A percentile compares a stretch with the other conserved stretches of the same genome.
phyloP scores from a whole-genome alignment of 2,113 vertebrate species.

The Amblyopsis rosae region DNA sequence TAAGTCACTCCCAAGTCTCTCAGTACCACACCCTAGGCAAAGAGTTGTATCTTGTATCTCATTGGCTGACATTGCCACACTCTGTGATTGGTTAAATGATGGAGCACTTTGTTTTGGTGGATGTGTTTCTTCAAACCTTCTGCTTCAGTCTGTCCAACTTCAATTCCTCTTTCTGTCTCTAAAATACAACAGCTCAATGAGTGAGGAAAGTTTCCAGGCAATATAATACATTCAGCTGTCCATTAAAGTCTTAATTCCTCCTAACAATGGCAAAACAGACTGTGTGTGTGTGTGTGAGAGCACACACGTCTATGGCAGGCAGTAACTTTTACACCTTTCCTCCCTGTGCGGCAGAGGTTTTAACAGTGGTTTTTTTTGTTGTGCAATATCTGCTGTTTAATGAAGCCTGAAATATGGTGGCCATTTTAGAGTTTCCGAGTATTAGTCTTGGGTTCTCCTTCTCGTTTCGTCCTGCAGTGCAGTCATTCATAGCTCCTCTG shows the following conservation, averaged over 20 bases:
- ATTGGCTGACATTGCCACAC: slow-evolving; percentile 22
- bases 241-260: slow-evolving; percentile 38
- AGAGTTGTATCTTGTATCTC: slow-evolving; percentile 13
- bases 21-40: slow-evolving; percentile 29
- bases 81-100: slow-evolving; percentile 3
- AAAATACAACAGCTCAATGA: background rate
- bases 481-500: slow-evolving; percentile 19
- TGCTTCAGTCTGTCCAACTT: background rate
- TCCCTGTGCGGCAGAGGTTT: slow-evolving; percentile 47
- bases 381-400: slow-evolving; percentile 57
- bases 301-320: slow-evolving; percentile 34
- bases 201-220: slow-evolving; percentile 24
- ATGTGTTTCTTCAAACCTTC: background rate
- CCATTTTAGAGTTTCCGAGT: slow-evolving; percentile 45
- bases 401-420: slow-evolving; percentile 55
- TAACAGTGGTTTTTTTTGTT: slow-evolving; percentile 47
- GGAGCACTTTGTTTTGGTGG: background rate
- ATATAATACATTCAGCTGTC: slow-evolving; percentile 4
- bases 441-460: slow-evolving; percentile 34
- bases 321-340: slow-evolving; percentile 43
- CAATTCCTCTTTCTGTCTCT: no score
- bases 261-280: slow-evolving; percentile 58
- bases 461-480: slow-evolving; percentile 18
- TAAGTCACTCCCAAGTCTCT: slow-evolving; percentile 58
- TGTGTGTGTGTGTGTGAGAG: slow-evolving; percentile 6